Evolutionary conservation across 2,888 invertebrate species (phyloP).

Genomic region (Pycnomerus fuliginosus): DNA sequence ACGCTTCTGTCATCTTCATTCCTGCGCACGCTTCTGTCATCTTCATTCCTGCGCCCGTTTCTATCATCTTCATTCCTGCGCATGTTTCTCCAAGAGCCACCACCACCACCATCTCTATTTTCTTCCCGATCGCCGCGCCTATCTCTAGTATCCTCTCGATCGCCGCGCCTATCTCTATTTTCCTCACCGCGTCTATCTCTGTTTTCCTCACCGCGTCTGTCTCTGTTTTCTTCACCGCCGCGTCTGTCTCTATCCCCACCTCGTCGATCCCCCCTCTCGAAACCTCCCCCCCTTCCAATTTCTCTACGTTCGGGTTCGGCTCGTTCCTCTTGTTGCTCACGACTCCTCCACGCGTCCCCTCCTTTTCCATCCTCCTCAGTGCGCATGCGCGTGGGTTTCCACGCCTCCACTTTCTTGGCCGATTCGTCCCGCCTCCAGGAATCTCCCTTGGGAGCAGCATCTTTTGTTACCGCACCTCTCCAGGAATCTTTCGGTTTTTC

Average conservation of each 20-base stretch:
- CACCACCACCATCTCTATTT: conserved; percentile 26
- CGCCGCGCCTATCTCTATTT: conserved; percentile 17
- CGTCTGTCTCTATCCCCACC: too few species aligned
- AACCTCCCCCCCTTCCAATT: conserved; percentile 8
- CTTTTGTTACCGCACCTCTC: not conserved
- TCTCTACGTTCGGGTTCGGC: conserved; percentile 10
- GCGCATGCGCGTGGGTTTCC: conserved; percentile 28
- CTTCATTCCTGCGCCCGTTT: conserved; percentile 21
- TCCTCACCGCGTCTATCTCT: conserved; percentile 1
- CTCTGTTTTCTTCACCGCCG: not conserved
- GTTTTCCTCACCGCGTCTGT: conserved; percentile 1
- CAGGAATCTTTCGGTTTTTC: conserved; percentile 16
- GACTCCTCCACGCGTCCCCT: conserved; percentile 13
- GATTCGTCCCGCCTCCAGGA: conserved; percentile 24
- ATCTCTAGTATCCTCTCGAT: conserved; percentile 19
- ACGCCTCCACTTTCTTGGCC: conserved; percentile 37
- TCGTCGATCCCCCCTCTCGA: conserved; percentile 7
- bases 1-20: conserved; percentile 20
- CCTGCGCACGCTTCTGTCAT: conserved; percentile 12
- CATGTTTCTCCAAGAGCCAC: conserved; percentile 28
- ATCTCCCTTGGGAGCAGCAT: not conserved
- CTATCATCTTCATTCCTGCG: conserved; percentile 27
- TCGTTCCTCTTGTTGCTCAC: conserved; percentile 12
- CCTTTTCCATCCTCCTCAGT: not conserved
- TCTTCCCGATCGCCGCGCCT: conserved; percentile 18